Evolutionary conservation across 2,888 invertebrate species (phyloP).

Genomic region (Gryllus longicercus): DNA sequence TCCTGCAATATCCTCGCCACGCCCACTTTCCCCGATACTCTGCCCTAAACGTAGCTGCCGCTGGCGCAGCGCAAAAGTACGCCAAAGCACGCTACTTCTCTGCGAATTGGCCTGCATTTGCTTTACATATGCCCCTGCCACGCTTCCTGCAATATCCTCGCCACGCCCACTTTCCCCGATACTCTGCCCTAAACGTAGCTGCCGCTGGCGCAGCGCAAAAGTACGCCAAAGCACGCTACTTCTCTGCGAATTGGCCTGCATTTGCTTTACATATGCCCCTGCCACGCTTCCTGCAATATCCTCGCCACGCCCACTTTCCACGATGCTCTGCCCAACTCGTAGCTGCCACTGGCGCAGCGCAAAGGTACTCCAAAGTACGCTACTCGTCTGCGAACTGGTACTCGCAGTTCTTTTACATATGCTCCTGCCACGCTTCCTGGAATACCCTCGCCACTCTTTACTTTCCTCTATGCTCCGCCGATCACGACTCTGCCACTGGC

Average conservation of each 20-base stretch:
- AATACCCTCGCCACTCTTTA: too few relatives aligned
- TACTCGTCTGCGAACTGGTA: not conserved
- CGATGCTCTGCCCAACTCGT: not conserved
- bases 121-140: not conserved
- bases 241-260: not conserved
- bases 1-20: not conserved
- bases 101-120: not conserved
- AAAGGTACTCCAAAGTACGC: not conserved
- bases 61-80: not conserved
- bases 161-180: not conserved
- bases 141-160: not conserved
- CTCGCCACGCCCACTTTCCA: not conserved
- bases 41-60: too few relatives aligned
- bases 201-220: not conserved
- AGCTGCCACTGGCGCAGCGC: not conserved
- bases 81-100: not conserved
- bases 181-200: not conserved
- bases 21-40: not conserved
- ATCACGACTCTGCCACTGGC: too few relatives aligned
- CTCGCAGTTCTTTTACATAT: too few relatives aligned
- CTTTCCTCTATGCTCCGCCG: too few relatives aligned
- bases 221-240: not conserved
- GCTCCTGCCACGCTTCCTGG: too few relatives aligned
- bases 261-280: not conserved
- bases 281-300: not conserved